A percentile compares a stretch with the other conserved stretches of the same genome.
These are phyloP conservation scores for Champsocephalus gunnari DNA, from an alignment of 2,797 vertebrate genomes.

Conservation along the genomic window DNA sequence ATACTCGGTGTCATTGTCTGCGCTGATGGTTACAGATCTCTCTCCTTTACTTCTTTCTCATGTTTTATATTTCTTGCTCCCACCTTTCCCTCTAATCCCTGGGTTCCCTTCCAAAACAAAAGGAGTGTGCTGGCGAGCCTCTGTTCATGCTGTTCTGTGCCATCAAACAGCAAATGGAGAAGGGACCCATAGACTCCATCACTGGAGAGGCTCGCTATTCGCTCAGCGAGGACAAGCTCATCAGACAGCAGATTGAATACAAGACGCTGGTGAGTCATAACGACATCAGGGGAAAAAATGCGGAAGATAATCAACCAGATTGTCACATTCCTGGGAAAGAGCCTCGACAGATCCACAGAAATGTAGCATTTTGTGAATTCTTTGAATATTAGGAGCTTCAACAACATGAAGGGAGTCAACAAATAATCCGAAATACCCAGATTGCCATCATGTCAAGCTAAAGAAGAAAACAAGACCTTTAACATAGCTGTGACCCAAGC, in stretches of 20 bases:
- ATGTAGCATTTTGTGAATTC: conserved; percentile 24
- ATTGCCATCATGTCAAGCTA: conserved; percentile 6
- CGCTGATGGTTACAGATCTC: conserved; percentile 51
- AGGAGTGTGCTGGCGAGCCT: conserved; percentile 95
- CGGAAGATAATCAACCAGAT: conserved; percentile 2
- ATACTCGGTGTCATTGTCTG: conserved; percentile 23
- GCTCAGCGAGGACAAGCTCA: conserved; percentile 98
- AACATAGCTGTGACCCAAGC: neutral
- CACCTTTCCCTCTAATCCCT: conserved; percentile 56
- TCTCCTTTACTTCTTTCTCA: conserved; percentile 15
- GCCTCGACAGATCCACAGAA: conserved; percentile 22
- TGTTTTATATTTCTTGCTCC: conserved; percentile 38
- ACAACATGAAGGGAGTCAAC: neutral
- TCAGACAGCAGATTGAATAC: conserved; percentile 98
- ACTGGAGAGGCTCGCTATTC: conserved; percentile 98
- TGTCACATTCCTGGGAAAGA: conserved; percentile 26
- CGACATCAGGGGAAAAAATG: conserved; percentile 12
- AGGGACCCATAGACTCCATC: conserved; percentile 96
- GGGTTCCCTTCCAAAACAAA: conserved; percentile 58
- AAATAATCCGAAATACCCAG: conserved; percentile 12
- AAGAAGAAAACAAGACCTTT: neutral
- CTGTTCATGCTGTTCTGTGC: conserved; percentile 98
- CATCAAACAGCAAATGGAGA: conserved; percentile 99
- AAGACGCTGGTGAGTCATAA: conserved; percentile 93
- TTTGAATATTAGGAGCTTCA: conserved; percentile 25